Conservation (phyloP, 2,888 invertebrate species). For the Temnothorax unifasciatus region DNA sequence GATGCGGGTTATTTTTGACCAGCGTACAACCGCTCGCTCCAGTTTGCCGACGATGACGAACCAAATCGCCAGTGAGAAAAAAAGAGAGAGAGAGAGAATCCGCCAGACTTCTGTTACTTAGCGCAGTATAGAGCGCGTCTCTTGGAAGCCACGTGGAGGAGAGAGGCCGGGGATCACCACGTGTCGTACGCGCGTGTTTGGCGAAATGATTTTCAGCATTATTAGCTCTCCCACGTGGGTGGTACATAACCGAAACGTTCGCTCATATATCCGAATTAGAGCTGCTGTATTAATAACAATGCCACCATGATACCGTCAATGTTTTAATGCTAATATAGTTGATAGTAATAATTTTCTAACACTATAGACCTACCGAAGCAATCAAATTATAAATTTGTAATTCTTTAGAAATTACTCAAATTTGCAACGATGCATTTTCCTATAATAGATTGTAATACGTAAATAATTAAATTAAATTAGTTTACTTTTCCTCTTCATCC, state of each 20-base stretch:
- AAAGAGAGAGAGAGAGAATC: background rate
- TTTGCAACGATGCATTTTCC: background rate
- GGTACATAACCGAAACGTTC: background rate
- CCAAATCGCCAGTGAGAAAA: background rate
- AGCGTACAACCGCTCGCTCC: conserved; percentile 81
- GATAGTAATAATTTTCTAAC: background rate
- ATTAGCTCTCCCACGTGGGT: conserved; percentile 32
- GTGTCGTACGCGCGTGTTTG: conserved; percentile 16
- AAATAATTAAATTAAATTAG: background rate
- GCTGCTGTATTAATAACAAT: conserved; percentile 6
- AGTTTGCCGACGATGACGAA: conserved; percentile 76
- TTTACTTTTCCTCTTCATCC: background rate
- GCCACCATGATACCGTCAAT: background rate
- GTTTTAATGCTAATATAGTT: background rate
- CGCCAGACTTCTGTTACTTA: conserved; percentile 21
- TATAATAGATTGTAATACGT: background rate
- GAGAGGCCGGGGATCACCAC: conserved; percentile 4
- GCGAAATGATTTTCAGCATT: conserved; percentile 33
- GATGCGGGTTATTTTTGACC: conserved; percentile 85
- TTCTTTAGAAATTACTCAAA: background rate
- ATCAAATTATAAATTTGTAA: background rate
- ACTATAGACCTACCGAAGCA: background rate
- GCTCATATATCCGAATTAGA: conserved; percentile 40
- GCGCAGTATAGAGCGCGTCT: background rate
- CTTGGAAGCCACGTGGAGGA: conserved; percentile 42